Evolutionary conservation across 2,113 vertebrate species (phyloP), one percentile per base, ranked within the genome.

Genomic region (Struthio camelus): DNA sequence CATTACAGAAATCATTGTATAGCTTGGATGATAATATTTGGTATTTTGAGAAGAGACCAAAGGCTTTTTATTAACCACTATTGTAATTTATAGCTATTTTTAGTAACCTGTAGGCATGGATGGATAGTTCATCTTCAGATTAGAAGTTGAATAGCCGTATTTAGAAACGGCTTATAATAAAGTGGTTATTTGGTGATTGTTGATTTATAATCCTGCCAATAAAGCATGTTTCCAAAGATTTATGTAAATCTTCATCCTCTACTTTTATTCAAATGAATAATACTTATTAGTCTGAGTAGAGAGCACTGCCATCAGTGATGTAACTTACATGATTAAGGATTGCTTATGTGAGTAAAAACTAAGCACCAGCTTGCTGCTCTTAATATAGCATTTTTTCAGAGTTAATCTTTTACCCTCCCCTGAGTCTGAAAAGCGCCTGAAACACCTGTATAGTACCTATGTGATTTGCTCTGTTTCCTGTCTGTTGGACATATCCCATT

Each of bases 391-490:
- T 40, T 67, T 78, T 77, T 75, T 46, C 30, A 36, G 53, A 89
- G 36, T 87, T 88, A 87, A 80, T 92, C 72, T 92, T 87, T 72
- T 64, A 46, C 25, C 50, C 17, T 72, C 11, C 27, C 8, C 11
- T 2, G 34, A 54, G 46, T 56, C 61, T 51, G 80, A 90, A 70
- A 85, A 82, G 36, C 23, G 87, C 40, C 50, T 71, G 56, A 25
- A 64, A 62, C 40, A 91, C 71, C 71, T 93, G 40, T 72, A 4
- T 78, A 19, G 69, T 83, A 65, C 76, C 73, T 53, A 16, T 80
- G 61, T 94, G 64, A 28, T 51, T 83, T 75, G 48, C 94, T 95
- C 61, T 66, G 77, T 84, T 96, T 90, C 71, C n/a, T 51, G 48
- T 38, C 84, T 73, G 53, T 48, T 93, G 88, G 51, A 91, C 46